These are phyloP conservation scores for Chloroceryle aenea DNA, from an alignment of 2,113 vertebrate genomes.

Conservation along the genomic window DNA sequence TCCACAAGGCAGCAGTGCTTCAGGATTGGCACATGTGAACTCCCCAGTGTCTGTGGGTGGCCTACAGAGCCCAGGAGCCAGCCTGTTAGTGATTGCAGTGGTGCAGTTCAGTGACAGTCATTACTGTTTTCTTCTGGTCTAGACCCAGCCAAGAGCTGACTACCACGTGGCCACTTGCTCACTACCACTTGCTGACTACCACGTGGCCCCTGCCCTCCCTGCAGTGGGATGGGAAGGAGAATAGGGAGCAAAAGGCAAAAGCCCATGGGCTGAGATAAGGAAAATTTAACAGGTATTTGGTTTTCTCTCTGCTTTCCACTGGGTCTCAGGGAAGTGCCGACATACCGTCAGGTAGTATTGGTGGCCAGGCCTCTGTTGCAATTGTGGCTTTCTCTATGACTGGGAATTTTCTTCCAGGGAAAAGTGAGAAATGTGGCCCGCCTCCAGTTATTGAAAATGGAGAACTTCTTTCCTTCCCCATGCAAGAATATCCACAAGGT, in stretches of 20 bases:
- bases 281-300: neutral
- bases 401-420: conserved; percentile 10
- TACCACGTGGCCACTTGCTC: too few species aligned
- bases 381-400: neutral
- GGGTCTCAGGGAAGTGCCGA: rapidly evolving
- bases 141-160: too few species aligned
- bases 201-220: too few species aligned
- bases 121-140: neutral
- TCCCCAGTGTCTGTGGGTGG: neutral
- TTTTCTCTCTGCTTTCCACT: neutral
- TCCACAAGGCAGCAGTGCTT: neutral
- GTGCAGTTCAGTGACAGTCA: neutral
- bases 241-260: too few species aligned
- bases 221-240: too few species aligned
- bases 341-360: rapidly evolving
- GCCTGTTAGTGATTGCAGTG: neutral
- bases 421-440: neutral
- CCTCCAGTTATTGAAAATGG: conserved; percentile 40
- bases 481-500: neutral
- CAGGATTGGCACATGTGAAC: neutral
- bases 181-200: too few species aligned
- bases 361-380: neutral
- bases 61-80: neutral
- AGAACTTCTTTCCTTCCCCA: neutral
- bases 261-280: too few species aligned